A percentile compares a stretch with the other conserved stretches of the same genome.
Conservation (phyloP, 2,888 invertebrate genomes). For the Cephalotes varians region DNA sequence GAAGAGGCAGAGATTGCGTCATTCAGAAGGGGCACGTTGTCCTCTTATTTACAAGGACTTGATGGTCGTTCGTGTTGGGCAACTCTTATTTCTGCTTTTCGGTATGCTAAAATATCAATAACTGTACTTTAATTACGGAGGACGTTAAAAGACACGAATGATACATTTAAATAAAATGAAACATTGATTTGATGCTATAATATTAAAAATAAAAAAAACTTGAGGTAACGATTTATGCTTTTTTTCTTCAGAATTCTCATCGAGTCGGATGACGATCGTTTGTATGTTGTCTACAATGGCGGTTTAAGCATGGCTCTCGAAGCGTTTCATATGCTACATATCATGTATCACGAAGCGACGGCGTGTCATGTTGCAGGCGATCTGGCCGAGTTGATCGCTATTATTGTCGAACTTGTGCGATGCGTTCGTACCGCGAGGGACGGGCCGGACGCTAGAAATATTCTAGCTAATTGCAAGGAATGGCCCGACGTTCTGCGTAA, state of each 20-base stretch:
- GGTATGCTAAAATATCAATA: slow-evolving; percentile 71
- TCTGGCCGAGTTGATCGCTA: slow-evolving; percentile 93
- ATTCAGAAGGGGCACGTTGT: slow-evolving; percentile 94
- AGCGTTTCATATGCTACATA: slow-evolving; percentile 96
- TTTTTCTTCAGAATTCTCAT: slow-evolving; percentile 90
- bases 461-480: slow-evolving; percentile 92
- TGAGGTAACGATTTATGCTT: background rate
- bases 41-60: slow-evolving; percentile 95
- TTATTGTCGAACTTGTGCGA: slow-evolving; percentile 91
- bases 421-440: slow-evolving; percentile 90
- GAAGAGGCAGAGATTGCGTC: slow-evolving; percentile 94
- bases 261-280: slow-evolving; percentile 95
- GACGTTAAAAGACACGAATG: background rate
- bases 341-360: slow-evolving; percentile 97
- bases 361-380: slow-evolving; percentile 95
- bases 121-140: background rate
- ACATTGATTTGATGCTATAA: background rate
- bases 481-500: slow-evolving; percentile 95
- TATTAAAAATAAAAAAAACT: background rate
- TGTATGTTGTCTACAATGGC: slow-evolving; percentile 96
- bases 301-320: slow-evolving; percentile 90
- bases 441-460: slow-evolving; percentile 89
- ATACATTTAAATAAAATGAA: background rate
- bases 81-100: slow-evolving; percentile 95
- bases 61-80: slow-evolving; percentile 97